Evolutionary conservation across 2,888 invertebrate species (phyloP), one percentile per base, ranked within the genome.

Genomic region (Mellilla xanthometata): DNA sequence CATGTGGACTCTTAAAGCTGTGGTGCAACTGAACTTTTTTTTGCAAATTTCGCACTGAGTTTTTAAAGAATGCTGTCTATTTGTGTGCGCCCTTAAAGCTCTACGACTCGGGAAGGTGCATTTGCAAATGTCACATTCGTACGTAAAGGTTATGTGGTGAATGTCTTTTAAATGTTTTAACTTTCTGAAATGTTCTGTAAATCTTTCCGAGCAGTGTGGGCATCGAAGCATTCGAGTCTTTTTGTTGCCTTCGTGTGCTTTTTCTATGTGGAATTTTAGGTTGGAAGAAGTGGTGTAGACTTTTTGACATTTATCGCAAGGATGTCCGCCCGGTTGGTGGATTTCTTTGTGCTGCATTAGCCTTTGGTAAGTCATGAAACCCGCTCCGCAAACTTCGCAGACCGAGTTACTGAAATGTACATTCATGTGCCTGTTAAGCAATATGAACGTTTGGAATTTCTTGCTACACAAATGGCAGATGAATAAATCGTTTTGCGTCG

Each of bases 11-110:
- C 74, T 81, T 31, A 85, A 56, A 0, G 77, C 71, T 0, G 81
- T 73, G 0, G 74, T 48, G n/a, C 80, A 81, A 22, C 82, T 85
- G 54, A 90, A 91, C 32, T 81, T 79, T 47, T 90, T 86, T 15
- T 83, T 80, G 35, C 91, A 91, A 1, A 85, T 44, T 1, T 78
- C 79, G 48, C 91, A 91, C 35, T 83, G 81, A 0, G 89, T 90
- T 50, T 81, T 84, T 15, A 68, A 66, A 0, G 79, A 71, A 44
- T 88, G 86, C 11, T 66, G 71, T 19, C 80, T 77, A 34, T 80
- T 81, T 1, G 78, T 77, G 34, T 90, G 88, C 62, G 75, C 76
- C 0, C 81, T 79, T 7, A 86, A 48, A 0, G 76, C 60, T 28
- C 80, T 65, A 1, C 81, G 69, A 4, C 71, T 81, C 0, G 74